A percentile compares a stretch with the other conserved stretches of the same genome.
Evolutionary conservation across 1,140 invertebrate genomes (phyloP).

Genomic region (Diabrotica virgifera): DNA sequence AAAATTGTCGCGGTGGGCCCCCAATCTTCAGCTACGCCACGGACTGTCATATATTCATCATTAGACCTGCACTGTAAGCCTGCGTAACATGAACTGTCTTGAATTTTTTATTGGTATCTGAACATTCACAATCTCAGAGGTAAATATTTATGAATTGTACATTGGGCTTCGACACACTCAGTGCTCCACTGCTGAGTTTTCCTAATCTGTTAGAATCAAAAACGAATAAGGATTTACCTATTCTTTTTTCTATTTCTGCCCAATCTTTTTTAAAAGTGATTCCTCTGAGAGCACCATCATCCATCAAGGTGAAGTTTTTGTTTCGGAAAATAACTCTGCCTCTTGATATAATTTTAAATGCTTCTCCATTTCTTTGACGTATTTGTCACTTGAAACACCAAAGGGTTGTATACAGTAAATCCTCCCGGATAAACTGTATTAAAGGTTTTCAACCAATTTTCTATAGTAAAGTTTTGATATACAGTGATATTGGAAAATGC

Average conservation of each 20-base stretch:
- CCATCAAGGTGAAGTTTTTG: constrained; percentile 58
- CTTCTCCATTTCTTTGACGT: constrained; percentile 61
- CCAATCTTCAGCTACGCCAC: too few species aligned
- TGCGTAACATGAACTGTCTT: constrained; percentile 31
- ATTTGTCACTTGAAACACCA: constrained; percentile 52
- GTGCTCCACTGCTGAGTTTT: constrained; percentile 56
- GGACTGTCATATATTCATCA: constrained; percentile 32
- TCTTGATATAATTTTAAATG: constrained; percentile 59
- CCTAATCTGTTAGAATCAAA: constrained; percentile 65
- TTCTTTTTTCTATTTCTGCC: too few species aligned
- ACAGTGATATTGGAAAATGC: constrained; percentile 72
- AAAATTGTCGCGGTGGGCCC: too few species aligned
- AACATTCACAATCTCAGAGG: constrained; percentile 61
- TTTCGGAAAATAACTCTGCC: constrained; percentile 64
- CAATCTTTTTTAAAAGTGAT: constrained; percentile 56
- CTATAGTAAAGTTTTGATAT: constrained; percentile 60
- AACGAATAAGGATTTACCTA: constrained; percentile 48
- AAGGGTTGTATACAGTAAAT: constrained; percentile 55
- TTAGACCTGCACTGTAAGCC: constrained; percentile 39
- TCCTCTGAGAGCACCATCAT: constrained; percentile 59
- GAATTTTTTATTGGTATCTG: constrained; percentile 47
- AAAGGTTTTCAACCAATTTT: constrained; percentile 61
- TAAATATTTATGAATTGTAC: constrained; percentile 57
- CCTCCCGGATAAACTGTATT: constrained; percentile 53
- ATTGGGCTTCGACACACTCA: constrained; percentile 56